A percentile compares a stretch with the other conserved stretches of the same genome.
phyloP scores from a whole-genome alignment of 2,888 invertebrate species.

The Carcina quercana region DNA sequence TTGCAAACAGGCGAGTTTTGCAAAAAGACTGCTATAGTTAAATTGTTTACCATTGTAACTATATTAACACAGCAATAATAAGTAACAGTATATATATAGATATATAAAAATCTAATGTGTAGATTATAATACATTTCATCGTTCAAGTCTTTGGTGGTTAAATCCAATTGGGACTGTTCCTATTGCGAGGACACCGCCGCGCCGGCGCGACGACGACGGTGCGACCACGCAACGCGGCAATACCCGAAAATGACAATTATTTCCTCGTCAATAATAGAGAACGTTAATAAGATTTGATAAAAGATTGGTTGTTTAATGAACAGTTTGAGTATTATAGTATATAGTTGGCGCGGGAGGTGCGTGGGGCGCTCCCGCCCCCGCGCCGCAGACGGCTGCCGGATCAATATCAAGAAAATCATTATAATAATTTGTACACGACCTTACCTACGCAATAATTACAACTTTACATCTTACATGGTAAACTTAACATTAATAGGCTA shows the following conservation, averaged over 20 bases:
- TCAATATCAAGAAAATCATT: conserved; percentile 43
- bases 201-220: no score
- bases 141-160: conserved; percentile 44
- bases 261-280: conserved; percentile 2
- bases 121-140: no score
- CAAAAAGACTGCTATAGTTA: no score
- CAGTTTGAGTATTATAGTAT: conserved; percentile 28
- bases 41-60: conserved; percentile 9
- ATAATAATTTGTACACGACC: conserved; percentile 63
- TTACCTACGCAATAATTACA: conserved; percentile 46
- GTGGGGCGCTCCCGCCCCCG: conserved; percentile 14
- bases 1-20: no score
- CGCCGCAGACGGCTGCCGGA: conserved; percentile 20
- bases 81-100: conserved; percentile 14
- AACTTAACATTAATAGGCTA: conserved; percentile 71
- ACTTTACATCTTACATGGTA: conserved; percentile 60
- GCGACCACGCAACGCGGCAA: no score
- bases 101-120: conserved; percentile 23
- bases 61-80: conserved; percentile 14
- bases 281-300: conserved; percentile 3
- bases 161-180: no score
- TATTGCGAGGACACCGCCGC: no score
- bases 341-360: conserved; percentile 22
- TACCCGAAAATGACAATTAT: conserved; percentile 7
- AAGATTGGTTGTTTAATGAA: conserved; percentile 8